Percentiles rank a stretch among this genome's conserved stretches.
Conservation (phyloP, 2,797 vertebrate genomes). For the Pangasius krempfi region DNA sequence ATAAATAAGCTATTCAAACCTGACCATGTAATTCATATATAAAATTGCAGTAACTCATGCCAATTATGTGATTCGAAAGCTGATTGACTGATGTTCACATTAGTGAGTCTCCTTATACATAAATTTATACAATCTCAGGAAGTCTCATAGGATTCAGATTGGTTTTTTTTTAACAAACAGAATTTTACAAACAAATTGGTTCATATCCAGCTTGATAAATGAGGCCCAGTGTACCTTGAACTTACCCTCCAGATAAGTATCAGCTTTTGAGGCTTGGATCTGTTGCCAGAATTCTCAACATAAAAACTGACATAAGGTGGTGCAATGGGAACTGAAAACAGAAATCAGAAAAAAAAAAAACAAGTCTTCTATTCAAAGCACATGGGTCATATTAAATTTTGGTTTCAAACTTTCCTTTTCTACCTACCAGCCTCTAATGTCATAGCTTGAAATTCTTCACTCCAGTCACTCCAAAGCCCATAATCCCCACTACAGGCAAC, state of each 20-base stretch:
- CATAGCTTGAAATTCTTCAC: conserved; percentile 2
- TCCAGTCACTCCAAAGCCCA: conserved; percentile 48
- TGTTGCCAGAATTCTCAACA: background rate
- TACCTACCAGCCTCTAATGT: conserved; percentile 52
- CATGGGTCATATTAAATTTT: background rate
- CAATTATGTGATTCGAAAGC: background rate
- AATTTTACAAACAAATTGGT: background rate
- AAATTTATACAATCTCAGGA: background rate
- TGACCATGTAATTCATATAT: background rate
- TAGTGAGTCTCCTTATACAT: background rate
- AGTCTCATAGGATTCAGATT: background rate
- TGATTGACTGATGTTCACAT: background rate
- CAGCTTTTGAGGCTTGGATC: conserved; percentile 8
- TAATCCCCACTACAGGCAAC: conserved; percentile 28
- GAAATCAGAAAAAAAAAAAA: background rate
- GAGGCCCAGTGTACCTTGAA: background rate
- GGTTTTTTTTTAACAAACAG: background rate
- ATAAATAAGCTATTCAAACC: background rate
- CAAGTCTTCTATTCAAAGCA: background rate
- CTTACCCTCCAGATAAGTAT: conserved; percentile 59
- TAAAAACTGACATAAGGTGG: conserved; percentile 51
- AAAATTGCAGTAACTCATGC: background rate
- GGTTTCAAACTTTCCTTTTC: background rate
- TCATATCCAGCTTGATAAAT: background rate
- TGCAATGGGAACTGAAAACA: conserved; percentile 51